Conservation (phyloP, 2,113 vertebrate species). For the Scomber colias region DNA sequence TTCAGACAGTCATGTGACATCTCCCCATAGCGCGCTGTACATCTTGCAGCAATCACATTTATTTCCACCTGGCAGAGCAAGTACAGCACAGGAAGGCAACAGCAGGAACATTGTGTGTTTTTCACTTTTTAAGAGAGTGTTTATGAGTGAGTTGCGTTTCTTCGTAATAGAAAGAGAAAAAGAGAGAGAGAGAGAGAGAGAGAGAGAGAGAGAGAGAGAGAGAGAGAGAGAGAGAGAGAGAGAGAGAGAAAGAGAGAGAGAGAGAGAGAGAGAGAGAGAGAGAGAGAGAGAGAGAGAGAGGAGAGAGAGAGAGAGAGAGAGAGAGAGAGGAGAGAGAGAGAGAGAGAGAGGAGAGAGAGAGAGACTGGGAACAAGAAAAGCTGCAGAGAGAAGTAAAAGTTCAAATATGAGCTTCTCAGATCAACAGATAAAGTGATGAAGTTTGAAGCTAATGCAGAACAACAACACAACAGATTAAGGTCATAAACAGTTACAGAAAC, state of each 20-base stretch:
- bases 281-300: not conserved
- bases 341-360: not conserved
- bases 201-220: not conserved
- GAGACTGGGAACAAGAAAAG: not conserved
- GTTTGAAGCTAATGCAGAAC: too few relatives aligned
- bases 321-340: not conserved
- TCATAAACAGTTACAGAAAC: not conserved
- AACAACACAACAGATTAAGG: not conserved
- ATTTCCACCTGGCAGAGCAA: not conserved
- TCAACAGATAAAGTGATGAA: not conserved
- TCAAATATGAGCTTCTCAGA: not conserved
- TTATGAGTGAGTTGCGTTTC: constrained; percentile 34
- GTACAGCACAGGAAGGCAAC: not conserved
- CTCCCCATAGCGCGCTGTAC: not conserved
- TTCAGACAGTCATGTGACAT: not conserved
- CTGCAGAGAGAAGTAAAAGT: not conserved
- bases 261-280: not conserved
- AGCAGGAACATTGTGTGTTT: constrained; percentile 2
- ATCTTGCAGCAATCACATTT: not conserved
- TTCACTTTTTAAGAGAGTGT: constrained; percentile 8
- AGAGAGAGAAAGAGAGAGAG: not conserved
- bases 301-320: not conserved
- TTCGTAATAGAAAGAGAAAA: not conserved
- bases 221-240: not conserved
- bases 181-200: not conserved